These are phyloP conservation scores for Telenomus remus DNA, from an alignment of 1,140 invertebrate species.

Conservation along the genomic window DNA sequence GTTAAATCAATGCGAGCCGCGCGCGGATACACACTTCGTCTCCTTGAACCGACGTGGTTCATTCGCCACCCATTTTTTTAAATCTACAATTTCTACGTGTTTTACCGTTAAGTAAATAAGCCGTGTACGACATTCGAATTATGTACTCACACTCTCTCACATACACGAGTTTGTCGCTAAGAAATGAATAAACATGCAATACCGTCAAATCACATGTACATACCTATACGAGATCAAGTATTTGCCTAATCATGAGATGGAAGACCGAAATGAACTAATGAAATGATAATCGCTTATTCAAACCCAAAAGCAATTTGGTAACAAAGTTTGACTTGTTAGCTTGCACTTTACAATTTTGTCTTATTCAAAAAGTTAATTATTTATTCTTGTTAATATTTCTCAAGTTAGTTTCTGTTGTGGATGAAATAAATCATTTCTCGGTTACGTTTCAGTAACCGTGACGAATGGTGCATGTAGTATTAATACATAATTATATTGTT, in stretches of 20 bases:
- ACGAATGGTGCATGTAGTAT: no score
- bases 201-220: conserved; percentile 66
- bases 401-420: no score
- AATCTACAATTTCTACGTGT: conserved; percentile 72
- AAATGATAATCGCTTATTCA: conserved; percentile 14
- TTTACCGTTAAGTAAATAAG: conserved; percentile 64
- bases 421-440: no score
- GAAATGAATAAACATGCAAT: conserved; percentile 58
- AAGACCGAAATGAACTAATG: conserved; percentile 14
- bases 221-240: conserved; percentile 61
- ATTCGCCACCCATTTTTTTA: conserved; percentile 65
- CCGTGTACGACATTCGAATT: conserved; percentile 56
- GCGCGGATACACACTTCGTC: conserved; percentile 17
- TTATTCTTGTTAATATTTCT: no score
- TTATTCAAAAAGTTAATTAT: no score
- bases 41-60: conserved; percentile 57
- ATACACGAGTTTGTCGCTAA: conserved; percentile 58
- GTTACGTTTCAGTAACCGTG: no score
- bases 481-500: no score
- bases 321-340: no score
- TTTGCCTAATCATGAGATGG: conserved; percentile 54
- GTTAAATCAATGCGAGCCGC: conserved; percentile 26
- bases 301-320: conserved; percentile 5
- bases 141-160: conserved; percentile 5
- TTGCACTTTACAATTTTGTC: no score